phyloP scores from a whole-genome alignment of 2,888 invertebrate genomes.

The Notodonta ziczac region DNA sequence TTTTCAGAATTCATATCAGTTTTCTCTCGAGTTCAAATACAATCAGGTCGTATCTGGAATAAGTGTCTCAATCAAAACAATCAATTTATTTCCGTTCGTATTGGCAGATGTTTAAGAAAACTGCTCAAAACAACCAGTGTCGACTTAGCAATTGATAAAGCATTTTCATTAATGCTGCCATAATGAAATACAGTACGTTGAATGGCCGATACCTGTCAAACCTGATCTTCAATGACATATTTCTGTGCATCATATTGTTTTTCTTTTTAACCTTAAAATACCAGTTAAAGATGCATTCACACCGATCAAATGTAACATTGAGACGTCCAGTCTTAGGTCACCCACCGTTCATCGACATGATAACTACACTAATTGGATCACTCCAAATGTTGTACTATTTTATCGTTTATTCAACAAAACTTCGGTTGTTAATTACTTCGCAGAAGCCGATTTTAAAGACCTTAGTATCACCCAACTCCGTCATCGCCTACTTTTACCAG shows the following conservation, averaged over 20 bases:
- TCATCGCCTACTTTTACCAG: too few relatives aligned
- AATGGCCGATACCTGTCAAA: background rate
- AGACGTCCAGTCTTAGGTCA: slow-evolving; percentile 17
- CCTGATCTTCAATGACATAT: background rate
- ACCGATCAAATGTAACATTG: slow-evolving; percentile 18
- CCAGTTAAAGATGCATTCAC: background rate
- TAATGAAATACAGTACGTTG: background rate
- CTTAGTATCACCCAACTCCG: too few relatives aligned
- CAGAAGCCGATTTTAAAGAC: background rate
- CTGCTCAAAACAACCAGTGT: too few relatives aligned
- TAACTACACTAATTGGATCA: slow-evolving; percentile 35
- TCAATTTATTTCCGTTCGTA: too few relatives aligned
- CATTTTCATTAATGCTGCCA: slow-evolving; percentile 4
- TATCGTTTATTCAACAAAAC: background rate
- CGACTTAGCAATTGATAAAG: too few relatives aligned
- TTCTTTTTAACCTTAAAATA: background rate
- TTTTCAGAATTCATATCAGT: too few relatives aligned
- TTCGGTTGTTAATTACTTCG: background rate
- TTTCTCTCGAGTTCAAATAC: too few relatives aligned
- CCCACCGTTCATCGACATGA: slow-evolving; percentile 2
- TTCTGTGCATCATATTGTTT: background rate
- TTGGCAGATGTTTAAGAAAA: too few relatives aligned
- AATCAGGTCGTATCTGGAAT: too few relatives aligned
- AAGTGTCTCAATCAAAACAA: too few relatives aligned
- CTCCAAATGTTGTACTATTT: slow-evolving; percentile 19